phyloP scores from a whole-genome alignment of 2,888 invertebrate genomes.

The Eupeodes latifasciatus region DNA sequence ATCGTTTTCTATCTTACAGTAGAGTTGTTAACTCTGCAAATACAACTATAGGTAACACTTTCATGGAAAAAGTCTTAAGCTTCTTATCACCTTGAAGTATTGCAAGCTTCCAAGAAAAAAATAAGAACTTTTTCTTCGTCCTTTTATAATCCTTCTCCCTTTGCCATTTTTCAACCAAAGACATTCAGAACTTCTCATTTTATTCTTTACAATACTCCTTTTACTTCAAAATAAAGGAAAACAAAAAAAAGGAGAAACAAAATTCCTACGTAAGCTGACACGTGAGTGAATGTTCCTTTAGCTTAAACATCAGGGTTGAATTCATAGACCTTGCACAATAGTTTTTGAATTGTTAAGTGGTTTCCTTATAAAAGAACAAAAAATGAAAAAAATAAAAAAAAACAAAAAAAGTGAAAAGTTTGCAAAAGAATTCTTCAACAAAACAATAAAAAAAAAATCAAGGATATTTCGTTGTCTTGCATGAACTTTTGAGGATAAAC shows the following conservation, averaged over 20 bases:
- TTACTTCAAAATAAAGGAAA: neutral
- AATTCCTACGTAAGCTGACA: constrained; percentile 19
- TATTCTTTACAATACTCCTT: neutral
- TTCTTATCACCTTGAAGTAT: constrained; percentile 27
- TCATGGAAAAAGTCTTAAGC: neutral
- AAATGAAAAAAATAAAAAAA: neutral
- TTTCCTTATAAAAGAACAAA: neutral
- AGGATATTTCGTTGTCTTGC: neutral
- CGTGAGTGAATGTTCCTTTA: neutral
- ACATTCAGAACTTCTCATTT: neutral
- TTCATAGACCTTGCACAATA: constrained; percentile 35
- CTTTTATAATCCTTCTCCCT: neutral
- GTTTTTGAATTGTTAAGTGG: constrained; percentile 34
- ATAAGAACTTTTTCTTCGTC: neutral
- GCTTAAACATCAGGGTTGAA: neutral
- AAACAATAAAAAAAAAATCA: constrained; percentile 6
- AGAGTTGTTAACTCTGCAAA: neutral
- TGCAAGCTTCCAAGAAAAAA: neutral
- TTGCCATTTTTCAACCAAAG: neutral
- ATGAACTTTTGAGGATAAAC: constrained; percentile 27
- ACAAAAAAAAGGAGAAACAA: neutral
- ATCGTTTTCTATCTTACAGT: neutral
- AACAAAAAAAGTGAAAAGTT: constrained; percentile 18
- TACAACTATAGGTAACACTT: neutral
- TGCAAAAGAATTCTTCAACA: constrained; percentile 12